Evolutionary conservation across 2,113 vertebrate species (phyloP).

Genomic region (Gopherus evgoodei): DNA sequence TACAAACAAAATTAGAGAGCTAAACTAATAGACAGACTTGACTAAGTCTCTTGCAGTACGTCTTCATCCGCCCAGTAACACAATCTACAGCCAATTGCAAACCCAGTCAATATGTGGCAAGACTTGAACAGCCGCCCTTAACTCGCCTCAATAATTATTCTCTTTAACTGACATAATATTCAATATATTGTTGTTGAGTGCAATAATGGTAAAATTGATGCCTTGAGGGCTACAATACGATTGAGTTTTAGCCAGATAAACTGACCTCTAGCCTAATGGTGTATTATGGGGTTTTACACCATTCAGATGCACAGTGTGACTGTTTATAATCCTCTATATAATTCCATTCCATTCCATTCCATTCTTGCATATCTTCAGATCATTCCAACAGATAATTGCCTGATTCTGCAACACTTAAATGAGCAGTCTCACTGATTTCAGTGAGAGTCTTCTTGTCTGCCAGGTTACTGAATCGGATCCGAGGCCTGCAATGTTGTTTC

Average conservation of each 20-base stretch:
- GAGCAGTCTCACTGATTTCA: slow-evolving; percentile 7
- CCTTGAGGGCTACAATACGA: slow-evolving; percentile 79
- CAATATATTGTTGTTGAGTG: slow-evolving; percentile 75
- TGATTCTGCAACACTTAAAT: background rate
- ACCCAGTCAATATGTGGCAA: slow-evolving; percentile 77
- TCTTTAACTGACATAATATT: slow-evolving; percentile 80
- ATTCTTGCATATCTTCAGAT: slow-evolving; percentile 51
- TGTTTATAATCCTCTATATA: slow-evolving; percentile 32
- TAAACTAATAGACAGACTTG: slow-evolving; percentile 65
- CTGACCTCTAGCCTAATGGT: slow-evolving; percentile 81
- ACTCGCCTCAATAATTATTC: slow-evolving; percentile 75
- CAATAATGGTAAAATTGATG: slow-evolving; percentile 76
- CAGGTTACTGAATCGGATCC: background rate
- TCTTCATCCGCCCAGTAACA: slow-evolving; percentile 70
- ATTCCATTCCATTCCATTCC: slow-evolving; percentile 34
- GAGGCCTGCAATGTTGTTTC: background rate
- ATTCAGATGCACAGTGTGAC: slow-evolving; percentile 18
- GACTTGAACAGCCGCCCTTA: slow-evolving; percentile 70
- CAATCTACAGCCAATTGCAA: slow-evolving; percentile 64
- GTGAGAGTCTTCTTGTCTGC: background rate
- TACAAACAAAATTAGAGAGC: slow-evolving; percentile 33
- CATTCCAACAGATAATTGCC: slow-evolving; percentile 48
- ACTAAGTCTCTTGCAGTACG: slow-evolving; percentile 60
- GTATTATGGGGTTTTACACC: slow-evolving; percentile 73
- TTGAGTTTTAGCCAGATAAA: slow-evolving; percentile 82